These are phyloP conservation scores for Brienomyrus longianalis DNA, from an alignment of 2,113 vertebrate species.

Conservation along the genomic window DNA sequence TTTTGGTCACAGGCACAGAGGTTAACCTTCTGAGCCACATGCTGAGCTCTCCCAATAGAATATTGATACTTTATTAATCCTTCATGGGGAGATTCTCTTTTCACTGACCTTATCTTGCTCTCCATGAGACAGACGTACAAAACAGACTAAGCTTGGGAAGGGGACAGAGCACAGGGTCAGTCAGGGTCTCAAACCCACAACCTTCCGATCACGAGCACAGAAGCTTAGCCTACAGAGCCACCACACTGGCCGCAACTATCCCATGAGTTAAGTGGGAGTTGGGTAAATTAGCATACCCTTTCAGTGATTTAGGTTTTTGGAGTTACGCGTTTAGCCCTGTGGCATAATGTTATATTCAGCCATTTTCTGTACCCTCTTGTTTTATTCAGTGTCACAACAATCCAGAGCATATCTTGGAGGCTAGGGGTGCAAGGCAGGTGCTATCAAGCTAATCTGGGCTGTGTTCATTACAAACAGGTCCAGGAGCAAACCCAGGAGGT, in stretches of 20 bases:
- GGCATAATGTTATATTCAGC: background rate
- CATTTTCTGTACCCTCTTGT: background rate
- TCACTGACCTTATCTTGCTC: background rate
- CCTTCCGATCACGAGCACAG: background rate
- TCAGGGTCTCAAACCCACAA: background rate
- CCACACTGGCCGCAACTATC: background rate
- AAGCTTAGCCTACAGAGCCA: background rate
- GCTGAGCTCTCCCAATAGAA: too few relatives aligned
- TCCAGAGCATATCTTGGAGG: background rate
- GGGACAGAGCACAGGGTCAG: background rate
- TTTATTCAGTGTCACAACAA: background rate
- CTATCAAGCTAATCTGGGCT: background rate
- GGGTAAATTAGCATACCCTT: background rate
- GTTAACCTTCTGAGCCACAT: too few relatives aligned
- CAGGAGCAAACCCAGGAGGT: constrained; percentile 26
- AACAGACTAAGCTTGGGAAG: background rate
- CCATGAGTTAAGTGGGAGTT: background rate
- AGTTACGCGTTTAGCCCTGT: background rate
- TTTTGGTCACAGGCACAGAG: too few relatives aligned
- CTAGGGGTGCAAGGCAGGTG: background rate
- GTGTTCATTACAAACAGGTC: background rate
- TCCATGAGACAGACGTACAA: background rate
- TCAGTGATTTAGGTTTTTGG: background rate
- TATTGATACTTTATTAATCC: background rate
- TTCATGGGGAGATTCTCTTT: background rate